Conservation (phyloP, 30 jellyfish, hydroid and myxozoan species). For the Mastigias papua region DNA sequence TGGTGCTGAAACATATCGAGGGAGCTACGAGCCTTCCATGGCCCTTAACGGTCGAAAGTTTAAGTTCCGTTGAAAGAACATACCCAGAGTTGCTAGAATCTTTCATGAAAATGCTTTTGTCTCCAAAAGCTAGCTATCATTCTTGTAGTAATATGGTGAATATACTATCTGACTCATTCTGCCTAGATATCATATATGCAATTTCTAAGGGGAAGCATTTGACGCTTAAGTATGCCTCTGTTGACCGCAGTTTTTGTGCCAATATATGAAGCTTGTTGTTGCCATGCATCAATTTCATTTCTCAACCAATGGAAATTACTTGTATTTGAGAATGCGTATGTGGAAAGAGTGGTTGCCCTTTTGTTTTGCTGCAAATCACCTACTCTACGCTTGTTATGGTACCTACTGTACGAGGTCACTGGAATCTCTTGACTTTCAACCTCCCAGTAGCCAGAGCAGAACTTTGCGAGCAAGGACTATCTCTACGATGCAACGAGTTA, state of each 20-base stretch:
- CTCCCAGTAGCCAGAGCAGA: constrained; percentile 66
- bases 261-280: constrained; percentile 4
- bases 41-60: constrained; percentile 65
- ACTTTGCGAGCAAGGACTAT: constrained; percentile 26
- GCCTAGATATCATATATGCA: constrained; percentile 45
- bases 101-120: background rate
- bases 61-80: constrained; percentile 4
- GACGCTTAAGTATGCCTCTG: constrained; percentile 41
- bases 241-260: constrained; percentile 45
- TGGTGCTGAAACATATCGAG: constrained; percentile 16
- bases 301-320: constrained; percentile 22
- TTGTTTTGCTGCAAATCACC: constrained; percentile 27
- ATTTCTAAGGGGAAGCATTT: constrained; percentile 40
- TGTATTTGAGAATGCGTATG: background rate
- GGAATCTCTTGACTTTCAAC: constrained; percentile 53
- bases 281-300: constrained; percentile 12
- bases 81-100: constrained; percentile 4
- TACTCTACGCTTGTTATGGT: constrained; percentile 57
- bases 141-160: constrained; percentile 13
- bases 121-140: constrained; percentile 15
- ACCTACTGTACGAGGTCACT: constrained; percentile 30
- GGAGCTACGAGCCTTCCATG: constrained; percentile 3
- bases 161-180: constrained; percentile 10
- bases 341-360: constrained; percentile 49
- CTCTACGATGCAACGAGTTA: constrained; percentile 16